Evolutionary conservation across 2,113 vertebrate genomes (phyloP).

Genomic region (Percopsis transmontana): DNA sequence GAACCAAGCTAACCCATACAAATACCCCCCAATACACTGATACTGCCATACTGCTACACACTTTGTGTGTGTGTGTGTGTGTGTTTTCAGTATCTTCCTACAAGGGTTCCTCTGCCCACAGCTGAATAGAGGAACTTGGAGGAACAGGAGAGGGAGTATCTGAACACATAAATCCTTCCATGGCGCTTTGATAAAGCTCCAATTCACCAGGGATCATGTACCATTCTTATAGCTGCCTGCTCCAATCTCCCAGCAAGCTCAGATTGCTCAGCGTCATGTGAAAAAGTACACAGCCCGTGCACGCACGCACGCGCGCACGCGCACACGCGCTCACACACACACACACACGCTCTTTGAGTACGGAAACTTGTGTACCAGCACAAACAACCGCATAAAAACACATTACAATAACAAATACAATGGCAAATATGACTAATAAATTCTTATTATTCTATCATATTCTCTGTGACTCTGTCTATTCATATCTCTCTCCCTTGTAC

Average conservation of each 20-base stretch:
- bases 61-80: constrained; percentile 18
- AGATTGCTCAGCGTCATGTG: constrained; percentile 11
- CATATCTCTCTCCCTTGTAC: background rate
- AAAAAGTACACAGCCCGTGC: constrained; percentile 6
- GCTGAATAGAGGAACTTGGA: constrained; percentile 46
- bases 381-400: background rate
- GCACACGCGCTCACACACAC: background rate
- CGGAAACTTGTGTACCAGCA: background rate
- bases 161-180: constrained; percentile 64
- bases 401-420: background rate
- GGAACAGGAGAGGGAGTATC: constrained; percentile 66
- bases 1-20: too few relatives aligned
- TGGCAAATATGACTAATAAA: background rate
- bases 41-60: too few relatives aligned
- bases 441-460: background rate
- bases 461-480: background rate
- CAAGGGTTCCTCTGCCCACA: constrained; percentile 39
- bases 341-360: background rate
- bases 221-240: constrained; percentile 47
- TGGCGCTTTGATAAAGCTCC: constrained; percentile 64
- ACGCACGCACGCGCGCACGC: background rate
- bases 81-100: constrained; percentile 35
- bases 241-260: constrained; percentile 37
- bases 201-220: constrained; percentile 66
- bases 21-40: too few relatives aligned